These are phyloP conservation scores for Cossypha dichroa DNA, from an alignment of 2,797 vertebrate genomes.

Conservation along the genomic window DNA sequence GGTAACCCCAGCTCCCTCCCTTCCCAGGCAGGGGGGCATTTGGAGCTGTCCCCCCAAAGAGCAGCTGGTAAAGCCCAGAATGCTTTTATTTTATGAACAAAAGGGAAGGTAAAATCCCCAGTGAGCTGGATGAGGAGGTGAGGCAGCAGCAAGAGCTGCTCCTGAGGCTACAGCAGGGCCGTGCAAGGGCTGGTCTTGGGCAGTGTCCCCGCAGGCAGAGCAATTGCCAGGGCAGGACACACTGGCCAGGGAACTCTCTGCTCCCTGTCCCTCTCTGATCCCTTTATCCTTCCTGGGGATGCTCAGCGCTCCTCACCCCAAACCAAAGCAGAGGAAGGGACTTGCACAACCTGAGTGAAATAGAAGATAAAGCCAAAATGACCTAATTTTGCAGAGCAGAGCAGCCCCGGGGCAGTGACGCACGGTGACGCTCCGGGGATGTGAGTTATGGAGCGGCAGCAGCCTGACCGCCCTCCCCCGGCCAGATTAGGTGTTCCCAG, in stretches of 20 bases:
- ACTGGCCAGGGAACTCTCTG: neutral
- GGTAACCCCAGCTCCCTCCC: neutral
- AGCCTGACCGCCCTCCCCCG: neutral
- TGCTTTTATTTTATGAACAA: neutral
- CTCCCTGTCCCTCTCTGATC: neutral
- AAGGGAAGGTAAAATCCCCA: neutral
- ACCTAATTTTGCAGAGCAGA: neutral
- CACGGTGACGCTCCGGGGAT: neutral
- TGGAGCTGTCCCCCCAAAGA: fast-evolving
- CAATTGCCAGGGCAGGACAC: too few species aligned
- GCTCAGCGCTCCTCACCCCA: neutral
- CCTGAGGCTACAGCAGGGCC: neutral
- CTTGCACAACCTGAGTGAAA: neutral
- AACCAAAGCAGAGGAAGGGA: neutral
- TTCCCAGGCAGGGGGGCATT: fast-evolving
- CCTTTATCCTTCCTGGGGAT: neutral
- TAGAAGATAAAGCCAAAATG: neutral
- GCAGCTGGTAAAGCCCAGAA: neutral
- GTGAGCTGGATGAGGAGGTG: neutral
- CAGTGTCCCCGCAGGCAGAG: neutral
- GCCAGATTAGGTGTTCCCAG: neutral
- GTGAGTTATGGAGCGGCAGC: neutral
- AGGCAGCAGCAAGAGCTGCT: neutral
- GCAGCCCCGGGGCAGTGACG: neutral
- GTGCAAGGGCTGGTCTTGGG: neutral